phyloP scores from a whole-genome alignment of 2,113 vertebrate genomes.

The Notothenia rossii region DNA sequence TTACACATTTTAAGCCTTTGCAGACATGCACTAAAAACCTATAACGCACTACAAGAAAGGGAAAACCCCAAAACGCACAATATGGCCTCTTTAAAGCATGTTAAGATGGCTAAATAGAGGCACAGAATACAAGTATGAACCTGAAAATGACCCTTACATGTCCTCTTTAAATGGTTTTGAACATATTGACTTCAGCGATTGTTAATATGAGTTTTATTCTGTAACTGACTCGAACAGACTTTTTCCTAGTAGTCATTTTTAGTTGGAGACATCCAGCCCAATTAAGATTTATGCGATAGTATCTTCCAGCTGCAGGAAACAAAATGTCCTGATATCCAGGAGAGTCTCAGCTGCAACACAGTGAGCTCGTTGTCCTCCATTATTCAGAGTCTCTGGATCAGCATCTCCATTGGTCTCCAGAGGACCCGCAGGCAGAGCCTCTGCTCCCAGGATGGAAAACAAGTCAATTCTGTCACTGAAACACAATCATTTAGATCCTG shows the following conservation, averaged over 20 bases:
- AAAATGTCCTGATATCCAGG: conserved; percentile 42
- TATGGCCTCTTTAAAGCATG: too few relatives aligned
- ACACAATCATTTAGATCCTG: background rate
- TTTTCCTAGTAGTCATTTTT: background rate
- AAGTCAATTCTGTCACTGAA: background rate
- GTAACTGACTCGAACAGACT: background rate
- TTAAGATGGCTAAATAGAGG: too few relatives aligned
- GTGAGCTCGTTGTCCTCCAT: conserved; percentile 48
- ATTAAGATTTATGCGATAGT: conserved; percentile 28
- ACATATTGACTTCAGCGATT: too few relatives aligned
- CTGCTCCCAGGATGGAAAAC: conserved; percentile 22
- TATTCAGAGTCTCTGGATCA: conserved; percentile 55
- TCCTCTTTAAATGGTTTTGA: too few relatives aligned
- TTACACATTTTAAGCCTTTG: too few relatives aligned
- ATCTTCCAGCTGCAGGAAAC: conserved; percentile 54
- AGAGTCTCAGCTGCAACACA: conserved; percentile 44
- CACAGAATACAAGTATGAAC: too few relatives aligned
- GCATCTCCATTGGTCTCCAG: conserved; percentile 36
- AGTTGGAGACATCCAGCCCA: conserved; percentile 15
- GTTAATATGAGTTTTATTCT: conserved; percentile 2
- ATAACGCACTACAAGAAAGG: too few relatives aligned
- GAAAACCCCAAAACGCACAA: too few relatives aligned
- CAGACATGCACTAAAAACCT: too few relatives aligned
- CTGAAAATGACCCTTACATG: too few relatives aligned
- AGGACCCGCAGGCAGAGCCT: conserved; percentile 25